These are phyloP conservation scores for Listrodromus nycthemerus DNA, from an alignment of 2,888 invertebrate genomes.

Conservation along the genomic window DNA sequence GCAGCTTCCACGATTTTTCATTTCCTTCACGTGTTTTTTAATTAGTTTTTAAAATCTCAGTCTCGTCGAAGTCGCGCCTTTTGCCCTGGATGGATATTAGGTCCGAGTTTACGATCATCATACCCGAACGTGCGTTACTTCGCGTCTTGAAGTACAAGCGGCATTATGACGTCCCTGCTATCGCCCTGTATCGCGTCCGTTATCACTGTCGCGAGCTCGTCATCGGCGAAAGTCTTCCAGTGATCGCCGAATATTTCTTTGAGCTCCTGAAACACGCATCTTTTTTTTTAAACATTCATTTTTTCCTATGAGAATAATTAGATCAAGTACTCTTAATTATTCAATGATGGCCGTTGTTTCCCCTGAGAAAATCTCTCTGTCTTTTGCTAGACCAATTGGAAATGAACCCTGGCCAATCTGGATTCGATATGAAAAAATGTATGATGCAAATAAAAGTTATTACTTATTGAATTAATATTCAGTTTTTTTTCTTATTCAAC, in stretches of 20 bases:
- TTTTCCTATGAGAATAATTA: neutral
- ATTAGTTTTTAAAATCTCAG: neutral
- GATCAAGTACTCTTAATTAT: neutral
- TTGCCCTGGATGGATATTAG: constrained; percentile 33
- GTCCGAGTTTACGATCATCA: constrained; percentile 48
- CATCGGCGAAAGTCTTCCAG: constrained; percentile 86
- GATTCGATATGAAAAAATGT: too few relatives aligned
- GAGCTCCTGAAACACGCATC: constrained; percentile 84
- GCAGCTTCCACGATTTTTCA: neutral
- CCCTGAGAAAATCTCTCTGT: too few relatives aligned
- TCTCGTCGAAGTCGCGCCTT: constrained; percentile 22
- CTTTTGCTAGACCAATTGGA: too few relatives aligned
- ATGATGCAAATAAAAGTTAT: too few relatives aligned
- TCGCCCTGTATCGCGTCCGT: constrained; percentile 85
- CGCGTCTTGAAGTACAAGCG: constrained; percentile 86
- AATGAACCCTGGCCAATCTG: too few relatives aligned
- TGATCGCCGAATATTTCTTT: constrained; percentile 86
- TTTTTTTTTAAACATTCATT: constrained; percentile 19
- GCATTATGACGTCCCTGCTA: constrained; percentile 87
- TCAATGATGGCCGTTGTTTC: too few relatives aligned
- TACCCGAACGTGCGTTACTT: constrained; percentile 80
- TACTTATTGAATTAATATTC: too few relatives aligned
- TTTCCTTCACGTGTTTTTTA: constrained; percentile 6
- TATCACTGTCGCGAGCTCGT: constrained; percentile 86
- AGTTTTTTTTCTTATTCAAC: too few relatives aligned